Evolutionary conservation across 2,113 vertebrate genomes (phyloP).

Genomic region (Aptenodytes patagonicus): DNA sequence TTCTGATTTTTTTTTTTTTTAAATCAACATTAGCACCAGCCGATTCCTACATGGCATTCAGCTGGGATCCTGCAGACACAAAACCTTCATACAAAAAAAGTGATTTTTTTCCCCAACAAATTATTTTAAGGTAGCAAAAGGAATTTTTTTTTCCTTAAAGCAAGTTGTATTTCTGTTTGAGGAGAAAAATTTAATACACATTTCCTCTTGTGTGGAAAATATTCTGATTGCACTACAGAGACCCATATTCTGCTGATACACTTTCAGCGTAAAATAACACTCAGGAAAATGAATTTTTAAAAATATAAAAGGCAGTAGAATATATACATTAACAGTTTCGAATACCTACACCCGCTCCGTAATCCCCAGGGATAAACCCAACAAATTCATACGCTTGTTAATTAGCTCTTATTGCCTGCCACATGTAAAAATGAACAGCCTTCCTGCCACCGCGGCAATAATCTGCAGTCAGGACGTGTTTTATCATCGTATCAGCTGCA

Average conservation of each 20-base stretch:
- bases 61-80: neutral
- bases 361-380: neutral
- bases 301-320: neutral
- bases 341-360: neutral
- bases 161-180: neutral
- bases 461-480: neutral
- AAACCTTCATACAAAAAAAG: neutral
- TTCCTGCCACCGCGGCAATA: neutral
- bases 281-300: neutral
- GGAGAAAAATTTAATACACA: neutral
- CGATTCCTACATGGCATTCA: neutral
- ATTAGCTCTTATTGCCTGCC: neutral
- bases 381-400: neutral
- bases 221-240: neutral
- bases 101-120: neutral
- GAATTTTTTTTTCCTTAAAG: neutral
- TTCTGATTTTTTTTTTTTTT: neutral
- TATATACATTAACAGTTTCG: neutral
- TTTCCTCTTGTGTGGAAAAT: neutral
- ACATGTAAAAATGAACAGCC: neutral
- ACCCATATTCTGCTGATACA: neutral
- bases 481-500: neutral
- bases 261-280: neutral
- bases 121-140: neutral
- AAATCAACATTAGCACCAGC: neutral